These are phyloP conservation scores for Trichonephila clavata DNA, from an alignment of 1,140 invertebrate species.

Conservation along the genomic window DNA sequence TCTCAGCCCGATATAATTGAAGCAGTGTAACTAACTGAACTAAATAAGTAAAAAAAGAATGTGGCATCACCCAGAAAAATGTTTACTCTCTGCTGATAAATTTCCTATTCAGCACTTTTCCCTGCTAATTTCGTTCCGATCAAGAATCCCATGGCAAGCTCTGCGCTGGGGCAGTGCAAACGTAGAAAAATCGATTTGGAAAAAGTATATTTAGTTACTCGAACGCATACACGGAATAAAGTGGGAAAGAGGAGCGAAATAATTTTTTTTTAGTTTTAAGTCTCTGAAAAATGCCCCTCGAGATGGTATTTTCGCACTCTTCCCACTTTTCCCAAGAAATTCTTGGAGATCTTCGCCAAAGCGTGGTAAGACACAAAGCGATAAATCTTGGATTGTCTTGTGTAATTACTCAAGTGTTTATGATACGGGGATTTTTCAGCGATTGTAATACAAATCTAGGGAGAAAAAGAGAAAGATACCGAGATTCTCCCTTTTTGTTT, in stretches of 20 bases:
- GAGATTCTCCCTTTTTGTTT: neutral
- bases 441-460: neutral
- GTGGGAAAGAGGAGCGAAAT: neutral
- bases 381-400: neutral
- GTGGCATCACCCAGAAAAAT: neutral
- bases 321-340: neutral
- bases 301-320: slow-evolving; percentile 17
- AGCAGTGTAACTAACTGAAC: neutral
- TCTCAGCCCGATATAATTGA: neutral
- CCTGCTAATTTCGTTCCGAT: slow-evolving; percentile 6
- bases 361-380: neutral
- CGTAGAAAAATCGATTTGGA: slow-evolving; percentile 26
- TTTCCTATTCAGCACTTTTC: slow-evolving; percentile 23
- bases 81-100: slow-evolving; percentile 20
- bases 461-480: neutral
- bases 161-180: neutral
- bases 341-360: neutral
- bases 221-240: slow-evolving; percentile 22
- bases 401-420: slow-evolving; percentile 38
- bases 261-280: neutral
- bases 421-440: slow-evolving; percentile 10
- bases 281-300: slow-evolving; percentile 21
- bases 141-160: neutral
- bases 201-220: slow-evolving; percentile 51
- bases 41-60: neutral